These are phyloP conservation scores for Clitarchus hookeri DNA, from an alignment of 2,888 invertebrate genomes.

Conservation along the genomic window DNA sequence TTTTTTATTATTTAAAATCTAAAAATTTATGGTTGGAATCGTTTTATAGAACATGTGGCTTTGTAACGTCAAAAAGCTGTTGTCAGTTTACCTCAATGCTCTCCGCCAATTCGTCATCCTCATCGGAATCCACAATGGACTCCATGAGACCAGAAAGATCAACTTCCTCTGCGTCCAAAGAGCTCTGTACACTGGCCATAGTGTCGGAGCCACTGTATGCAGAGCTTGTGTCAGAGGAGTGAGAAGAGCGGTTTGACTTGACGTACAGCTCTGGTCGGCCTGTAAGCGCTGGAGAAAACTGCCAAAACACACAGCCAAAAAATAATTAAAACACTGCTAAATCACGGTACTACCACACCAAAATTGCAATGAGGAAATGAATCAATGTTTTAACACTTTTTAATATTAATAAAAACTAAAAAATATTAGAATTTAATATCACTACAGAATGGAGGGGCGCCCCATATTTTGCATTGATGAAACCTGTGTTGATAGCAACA, in stretches of 20 bases:
- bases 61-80: background rate
- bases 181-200: conserved; percentile 91
- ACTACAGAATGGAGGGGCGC: too few species aligned
- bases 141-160: conserved; percentile 94
- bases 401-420: too few species aligned
- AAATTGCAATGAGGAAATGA: too few species aligned
- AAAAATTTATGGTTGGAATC: too few species aligned
- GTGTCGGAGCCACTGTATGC: conserved; percentile 97
- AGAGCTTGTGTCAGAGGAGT: conserved; percentile 93
- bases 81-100: conserved; percentile 74
- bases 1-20: too few species aligned
- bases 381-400: too few species aligned
- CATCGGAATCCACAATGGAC: conserved; percentile 94
- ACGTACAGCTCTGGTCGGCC: conserved; percentile 76
- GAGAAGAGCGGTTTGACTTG: conserved; percentile 80
- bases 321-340: too few species aligned
- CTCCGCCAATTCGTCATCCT: conserved; percentile 90
- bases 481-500: too few species aligned
- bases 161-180: conserved; percentile 78
- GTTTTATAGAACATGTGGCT: too few species aligned
- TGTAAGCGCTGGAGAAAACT: conserved; percentile 40
- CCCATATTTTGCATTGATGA: too few species aligned
- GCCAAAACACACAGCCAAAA: background rate
- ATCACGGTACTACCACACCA: too few species aligned
- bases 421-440: too few species aligned